Conservation (phyloP, 2,113 vertebrate genomes). For the Ictalurus punctatus region DNA sequence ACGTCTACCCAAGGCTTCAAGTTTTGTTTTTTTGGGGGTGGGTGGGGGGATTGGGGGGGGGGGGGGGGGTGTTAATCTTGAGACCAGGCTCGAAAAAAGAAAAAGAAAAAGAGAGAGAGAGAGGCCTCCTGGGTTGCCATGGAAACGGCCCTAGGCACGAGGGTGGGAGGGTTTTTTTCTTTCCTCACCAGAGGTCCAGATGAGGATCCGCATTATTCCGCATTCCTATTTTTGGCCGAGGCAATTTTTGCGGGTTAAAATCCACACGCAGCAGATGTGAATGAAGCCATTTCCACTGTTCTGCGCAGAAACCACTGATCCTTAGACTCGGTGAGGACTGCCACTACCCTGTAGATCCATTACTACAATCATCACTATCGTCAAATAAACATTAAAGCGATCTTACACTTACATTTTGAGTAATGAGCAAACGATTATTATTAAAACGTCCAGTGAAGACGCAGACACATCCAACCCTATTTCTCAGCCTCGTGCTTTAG, state of each 20-base stretch:
- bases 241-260: conserved; percentile 44
- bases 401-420: too few relatives aligned
- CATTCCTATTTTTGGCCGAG: conserved; percentile 57
- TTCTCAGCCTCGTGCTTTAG: background rate
- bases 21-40: background rate
- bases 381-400: background rate
- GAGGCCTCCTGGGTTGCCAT: conserved; percentile 55
- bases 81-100: conserved; percentile 31
- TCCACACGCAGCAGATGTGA: conserved; percentile 2
- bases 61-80: conserved; percentile 34
- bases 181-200: conserved; percentile 49
- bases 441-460: background rate
- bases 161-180: conserved; percentile 48
- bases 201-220: conserved; percentile 49
- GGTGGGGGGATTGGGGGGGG: too few relatives aligned
- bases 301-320: background rate
- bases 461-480: too few relatives aligned
- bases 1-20: conserved; percentile 10
- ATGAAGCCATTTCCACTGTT: background rate
- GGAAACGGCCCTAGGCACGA: conserved; percentile 54
- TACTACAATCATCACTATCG: background rate
- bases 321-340: background rate
- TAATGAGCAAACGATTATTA: background rate
- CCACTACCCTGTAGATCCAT: background rate
- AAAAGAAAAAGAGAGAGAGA: background rate